Percentiles rank a stretch among this genome's conserved stretches.
phyloP scores from a whole-genome alignment of 2,888 invertebrate genomes.

The Keiferia lycopersicella region DNA sequence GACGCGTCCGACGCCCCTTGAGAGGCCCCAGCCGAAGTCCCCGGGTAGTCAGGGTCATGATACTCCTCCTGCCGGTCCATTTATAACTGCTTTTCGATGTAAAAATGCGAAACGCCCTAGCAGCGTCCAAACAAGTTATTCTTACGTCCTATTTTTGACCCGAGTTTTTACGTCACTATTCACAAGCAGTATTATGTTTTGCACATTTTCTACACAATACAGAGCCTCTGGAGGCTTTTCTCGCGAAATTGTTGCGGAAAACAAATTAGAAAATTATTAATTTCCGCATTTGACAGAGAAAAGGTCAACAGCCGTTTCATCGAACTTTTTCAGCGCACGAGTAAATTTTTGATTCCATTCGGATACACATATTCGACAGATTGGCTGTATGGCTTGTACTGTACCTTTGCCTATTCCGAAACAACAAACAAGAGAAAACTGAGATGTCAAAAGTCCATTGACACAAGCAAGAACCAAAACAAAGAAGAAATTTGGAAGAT shows the following conservation, averaged over 20 bases:
- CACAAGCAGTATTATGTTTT: conserved; percentile 30
- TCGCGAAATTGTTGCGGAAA: conserved; percentile 36
- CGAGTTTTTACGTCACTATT: conserved; percentile 35
- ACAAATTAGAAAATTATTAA: conserved; percentile 55
- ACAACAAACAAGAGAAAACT: no score
- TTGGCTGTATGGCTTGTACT: no score
- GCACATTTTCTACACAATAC: conserved; percentile 35
- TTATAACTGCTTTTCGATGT: conserved; percentile 46
- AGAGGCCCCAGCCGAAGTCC: conserved; percentile 47
- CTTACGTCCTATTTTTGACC: conserved; percentile 33
- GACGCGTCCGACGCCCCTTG: conserved; percentile 48
- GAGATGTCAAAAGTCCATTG: no score
- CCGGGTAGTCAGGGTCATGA: conserved; percentile 83
- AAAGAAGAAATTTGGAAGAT: no score
- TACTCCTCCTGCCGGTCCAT: conserved; percentile 77
- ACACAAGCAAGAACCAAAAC: no score
- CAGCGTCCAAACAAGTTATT: conserved; percentile 42
- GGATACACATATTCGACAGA: conserved; percentile 26
- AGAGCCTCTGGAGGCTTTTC: conserved; percentile 28
- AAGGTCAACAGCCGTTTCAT: conserved; percentile 72
- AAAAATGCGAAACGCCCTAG: conserved; percentile 56
- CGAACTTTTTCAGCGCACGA: conserved; percentile 34
- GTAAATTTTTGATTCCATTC: conserved; percentile 39
- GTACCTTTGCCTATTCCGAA: no score
- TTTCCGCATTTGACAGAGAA: conserved; percentile 68